These are phyloP conservation scores for Platycheirus rosarum DNA, from an alignment of 2,888 invertebrate genomes.

Conservation along the genomic window DNA sequence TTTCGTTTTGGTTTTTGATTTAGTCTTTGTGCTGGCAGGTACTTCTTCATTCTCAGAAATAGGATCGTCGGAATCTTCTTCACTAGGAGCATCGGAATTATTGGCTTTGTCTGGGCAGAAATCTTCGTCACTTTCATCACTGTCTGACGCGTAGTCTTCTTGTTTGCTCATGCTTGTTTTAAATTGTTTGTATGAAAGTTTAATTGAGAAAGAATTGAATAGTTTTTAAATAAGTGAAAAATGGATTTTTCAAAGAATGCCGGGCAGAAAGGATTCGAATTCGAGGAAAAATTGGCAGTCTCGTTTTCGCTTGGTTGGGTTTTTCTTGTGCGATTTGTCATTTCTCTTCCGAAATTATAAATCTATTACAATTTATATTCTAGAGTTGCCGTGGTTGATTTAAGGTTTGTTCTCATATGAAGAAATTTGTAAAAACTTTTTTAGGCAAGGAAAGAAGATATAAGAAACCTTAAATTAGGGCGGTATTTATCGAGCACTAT, in stretches of 20 bases:
- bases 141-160: conserved; percentile 85
- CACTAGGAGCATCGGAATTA: conserved; percentile 81
- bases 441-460: too few relatives aligned
- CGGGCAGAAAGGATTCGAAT: conserved; percentile 25
- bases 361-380: neutral
- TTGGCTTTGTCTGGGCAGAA: conserved; percentile 86
- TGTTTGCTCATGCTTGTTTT: conserved; percentile 79
- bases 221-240: conserved; percentile 4
- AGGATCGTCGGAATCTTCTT: conserved; percentile 86
- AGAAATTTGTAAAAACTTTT: too few relatives aligned
- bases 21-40: conserved; percentile 52
- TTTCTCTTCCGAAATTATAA: neutral
- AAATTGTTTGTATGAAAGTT: neutral
- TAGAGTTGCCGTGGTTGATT: neutral
- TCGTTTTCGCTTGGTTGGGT: conserved; percentile 12
- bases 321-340: conserved; percentile 1
- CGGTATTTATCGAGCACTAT: too few relatives aligned
- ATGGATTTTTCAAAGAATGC: conserved; percentile 67
- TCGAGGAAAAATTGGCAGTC: conserved; percentile 13
- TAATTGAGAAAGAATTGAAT: neutral
- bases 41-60: conserved; percentile 84
- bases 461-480: too few relatives aligned
- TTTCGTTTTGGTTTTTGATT: conserved; percentile 75
- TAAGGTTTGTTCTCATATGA: too few relatives aligned
- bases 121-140: conserved; percentile 91